A percentile compares a stretch with the other conserved stretches of the same genome.
These are phyloP conservation scores for Pipistrellus pygmaeus DNA, from an alignment of 2,797 vertebrate species.

Conservation along the genomic window DNA sequence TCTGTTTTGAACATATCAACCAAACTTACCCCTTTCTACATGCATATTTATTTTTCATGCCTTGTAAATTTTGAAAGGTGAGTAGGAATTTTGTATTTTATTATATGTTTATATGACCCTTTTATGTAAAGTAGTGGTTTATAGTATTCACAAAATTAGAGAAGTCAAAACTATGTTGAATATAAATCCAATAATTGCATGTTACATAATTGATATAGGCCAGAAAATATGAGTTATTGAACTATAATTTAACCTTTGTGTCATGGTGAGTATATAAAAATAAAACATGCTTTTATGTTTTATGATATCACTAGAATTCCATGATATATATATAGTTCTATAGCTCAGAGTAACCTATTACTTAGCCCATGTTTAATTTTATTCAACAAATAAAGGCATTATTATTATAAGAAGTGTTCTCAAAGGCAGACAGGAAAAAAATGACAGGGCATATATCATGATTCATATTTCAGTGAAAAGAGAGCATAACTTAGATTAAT, in stretches of 20 bases:
- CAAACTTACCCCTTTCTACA: neutral
- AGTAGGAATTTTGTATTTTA: neutral
- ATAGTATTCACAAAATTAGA: slow-evolving; percentile 33
- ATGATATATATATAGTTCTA: slow-evolving; percentile 50
- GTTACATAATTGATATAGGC: neutral
- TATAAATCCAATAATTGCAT: slow-evolving; percentile 55
- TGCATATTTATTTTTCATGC: slow-evolving; percentile 7
- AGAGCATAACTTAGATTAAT: neutral
- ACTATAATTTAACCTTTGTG: slow-evolving; percentile 55
- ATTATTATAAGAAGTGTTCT: slow-evolving; percentile 16
- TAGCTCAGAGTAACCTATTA: slow-evolving; percentile 55
- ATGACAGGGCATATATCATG: neutral
- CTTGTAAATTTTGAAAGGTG: neutral
- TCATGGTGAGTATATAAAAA: slow-evolving; percentile 57
- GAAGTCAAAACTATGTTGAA: neutral
- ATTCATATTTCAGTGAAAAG: slow-evolving; percentile 4
- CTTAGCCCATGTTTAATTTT: slow-evolving; percentile 66
- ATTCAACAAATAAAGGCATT: slow-evolving; percentile 38
- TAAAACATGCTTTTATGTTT: slow-evolving; percentile 62
- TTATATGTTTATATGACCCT: neutral
- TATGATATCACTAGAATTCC: slow-evolving; percentile 47
- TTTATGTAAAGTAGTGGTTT: neutral
- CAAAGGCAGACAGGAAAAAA: neutral
- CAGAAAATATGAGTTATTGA: slow-evolving; percentile 53
- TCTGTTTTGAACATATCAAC: neutral